Evolutionary conservation across 2,113 vertebrate species (phyloP).

Genomic region (Rhinolophus ferrumequinum): DNA sequence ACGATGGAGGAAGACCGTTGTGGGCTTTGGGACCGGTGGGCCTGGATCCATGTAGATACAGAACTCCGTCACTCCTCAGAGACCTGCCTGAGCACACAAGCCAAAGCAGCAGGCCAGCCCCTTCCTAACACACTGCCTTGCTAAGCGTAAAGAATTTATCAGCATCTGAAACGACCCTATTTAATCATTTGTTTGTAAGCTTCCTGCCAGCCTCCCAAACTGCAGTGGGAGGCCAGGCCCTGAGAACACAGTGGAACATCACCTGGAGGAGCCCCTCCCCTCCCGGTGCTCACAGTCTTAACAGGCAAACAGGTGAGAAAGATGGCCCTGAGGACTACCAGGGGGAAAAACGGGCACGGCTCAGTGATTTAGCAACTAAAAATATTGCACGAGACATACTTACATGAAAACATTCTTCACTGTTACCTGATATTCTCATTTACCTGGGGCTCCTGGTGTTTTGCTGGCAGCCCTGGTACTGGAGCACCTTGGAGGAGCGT

Average conservation of each 20-base stretch:
- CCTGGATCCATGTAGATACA: too few relatives aligned
- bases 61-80: not conserved
- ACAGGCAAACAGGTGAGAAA: not conserved
- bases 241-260: not conserved
- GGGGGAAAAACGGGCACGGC: not conserved
- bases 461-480: not conserved
- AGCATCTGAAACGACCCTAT: not conserved
- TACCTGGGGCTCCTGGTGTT: not conserved
- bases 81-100: not conserved
- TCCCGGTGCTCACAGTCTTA: not conserved
- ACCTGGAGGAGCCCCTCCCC: not conserved
- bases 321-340: fast-evolving
- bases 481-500: not conserved
- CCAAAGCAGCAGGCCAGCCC: not conserved
- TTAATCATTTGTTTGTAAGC: not conserved
- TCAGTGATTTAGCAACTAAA: not conserved
- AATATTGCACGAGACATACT: not conserved
- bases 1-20: not conserved
- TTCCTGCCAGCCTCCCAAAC: not conserved
- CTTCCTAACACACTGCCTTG: not conserved
- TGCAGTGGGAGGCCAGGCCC: not conserved
- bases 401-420: not conserved
- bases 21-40: not conserved
- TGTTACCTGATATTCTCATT: not conserved
- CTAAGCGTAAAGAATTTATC: not conserved